These are phyloP conservation scores for Stomatorhinus ivindoensis DNA, from an alignment of 2,113 vertebrate genomes.

Conservation along the genomic window DNA sequence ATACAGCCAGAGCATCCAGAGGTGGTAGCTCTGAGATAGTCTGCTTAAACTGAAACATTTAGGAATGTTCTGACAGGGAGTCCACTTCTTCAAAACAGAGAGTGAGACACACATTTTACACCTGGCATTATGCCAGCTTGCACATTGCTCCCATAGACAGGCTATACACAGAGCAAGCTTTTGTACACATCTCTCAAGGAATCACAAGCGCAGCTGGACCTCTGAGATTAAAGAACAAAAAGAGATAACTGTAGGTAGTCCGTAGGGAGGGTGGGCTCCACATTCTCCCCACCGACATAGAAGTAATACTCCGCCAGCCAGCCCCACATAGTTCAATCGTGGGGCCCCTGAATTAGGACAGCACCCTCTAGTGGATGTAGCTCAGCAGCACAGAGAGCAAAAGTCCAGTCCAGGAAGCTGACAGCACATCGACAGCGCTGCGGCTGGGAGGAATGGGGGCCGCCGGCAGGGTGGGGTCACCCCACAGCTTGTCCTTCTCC, in stretches of 20 bases:
- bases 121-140: not conserved
- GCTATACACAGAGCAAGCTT: not conserved
- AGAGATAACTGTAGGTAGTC: conserved; percentile 9
- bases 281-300: not conserved
- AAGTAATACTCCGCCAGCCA: not conserved
- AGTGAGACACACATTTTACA: conserved; percentile 2
- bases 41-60: not conserved
- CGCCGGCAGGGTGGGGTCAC: conserved; percentile 33
- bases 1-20: not conserved
- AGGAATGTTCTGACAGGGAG: conserved; percentile 15
- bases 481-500: conserved; percentile 40
- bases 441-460: conserved; percentile 25
- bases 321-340: not conserved
- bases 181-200: conserved; percentile 4
- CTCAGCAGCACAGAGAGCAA: conserved; percentile 20
- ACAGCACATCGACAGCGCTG: not conserved
- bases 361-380: conserved; percentile 16
- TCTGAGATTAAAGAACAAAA: conserved; percentile 20
- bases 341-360: not conserved
- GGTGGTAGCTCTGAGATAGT: not conserved
- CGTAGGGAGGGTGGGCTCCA: not conserved
- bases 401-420: conserved; percentile 21
- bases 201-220: conserved; percentile 17
- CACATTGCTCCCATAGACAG: not conserved
- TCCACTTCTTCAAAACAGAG: not conserved